Evolutionary conservation across 2,797 vertebrate genomes (phyloP).

Genomic region (Coranthus polyacanthus): DNA sequence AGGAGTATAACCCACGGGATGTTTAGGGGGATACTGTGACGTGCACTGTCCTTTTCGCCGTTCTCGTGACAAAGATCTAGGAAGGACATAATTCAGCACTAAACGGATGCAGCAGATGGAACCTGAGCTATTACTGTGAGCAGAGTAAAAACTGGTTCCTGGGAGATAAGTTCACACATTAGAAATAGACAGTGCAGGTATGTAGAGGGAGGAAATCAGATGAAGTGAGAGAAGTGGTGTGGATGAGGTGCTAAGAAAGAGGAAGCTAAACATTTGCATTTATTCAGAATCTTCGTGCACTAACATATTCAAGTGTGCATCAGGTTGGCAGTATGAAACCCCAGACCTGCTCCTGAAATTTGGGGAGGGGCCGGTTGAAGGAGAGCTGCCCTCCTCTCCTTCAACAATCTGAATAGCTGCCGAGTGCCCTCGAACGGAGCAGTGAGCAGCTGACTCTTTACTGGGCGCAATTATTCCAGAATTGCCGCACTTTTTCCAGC

Average conservation of each 20-base stretch:
- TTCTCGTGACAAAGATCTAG: no score
- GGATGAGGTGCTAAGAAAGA: constrained; percentile 3
- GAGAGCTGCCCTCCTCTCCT: no score
- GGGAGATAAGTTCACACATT: constrained; percentile 1
- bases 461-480: constrained; percentile 6
- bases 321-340: constrained; percentile 24
- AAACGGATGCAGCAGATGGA: constrained; percentile 1
- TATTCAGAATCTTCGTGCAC: background rate
- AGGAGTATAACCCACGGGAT: constrained; percentile 8
- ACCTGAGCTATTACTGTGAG: background rate
- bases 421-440: constrained; percentile 30
- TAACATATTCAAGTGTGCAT: constrained; percentile 20
- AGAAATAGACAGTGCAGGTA: constrained; percentile 34
- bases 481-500: constrained; percentile 7
- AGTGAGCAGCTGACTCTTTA: constrained; percentile 26
- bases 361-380: no score
- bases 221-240: constrained; percentile 4
- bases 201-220: background rate
- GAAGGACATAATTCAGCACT: no score
- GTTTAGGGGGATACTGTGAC: no score
- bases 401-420: constrained; percentile 31
- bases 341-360: constrained; percentile 11
- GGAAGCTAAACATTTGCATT: constrained; percentile 25
- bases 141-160: constrained; percentile 15
- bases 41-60: no score